Conservation (phyloP, 2,797 vertebrate species). For the Mormyrops boulengeri region DNA sequence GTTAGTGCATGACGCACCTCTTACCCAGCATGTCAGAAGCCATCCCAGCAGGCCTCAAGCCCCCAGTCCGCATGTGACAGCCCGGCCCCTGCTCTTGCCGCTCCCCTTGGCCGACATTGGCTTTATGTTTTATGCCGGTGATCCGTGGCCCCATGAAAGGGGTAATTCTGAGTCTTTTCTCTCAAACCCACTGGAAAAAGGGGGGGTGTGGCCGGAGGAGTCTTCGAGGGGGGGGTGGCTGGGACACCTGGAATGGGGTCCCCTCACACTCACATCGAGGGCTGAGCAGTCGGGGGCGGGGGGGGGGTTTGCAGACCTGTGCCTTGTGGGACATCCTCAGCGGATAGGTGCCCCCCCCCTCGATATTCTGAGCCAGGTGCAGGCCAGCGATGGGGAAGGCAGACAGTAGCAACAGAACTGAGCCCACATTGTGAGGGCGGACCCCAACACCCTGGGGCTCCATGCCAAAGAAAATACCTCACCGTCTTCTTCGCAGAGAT, state of each 20-base stretch:
- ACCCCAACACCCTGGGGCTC: not conserved
- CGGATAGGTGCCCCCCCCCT: not conserved
- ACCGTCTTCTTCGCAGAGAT: constrained; percentile 33
- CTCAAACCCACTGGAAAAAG: not conserved
- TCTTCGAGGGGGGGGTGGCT: not conserved
- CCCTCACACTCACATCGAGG: not conserved
- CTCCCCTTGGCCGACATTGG: not conserved
- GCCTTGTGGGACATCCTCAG: not conserved
- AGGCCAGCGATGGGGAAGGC: not conserved
- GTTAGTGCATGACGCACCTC: not conserved
- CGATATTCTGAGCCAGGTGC: not conserved
- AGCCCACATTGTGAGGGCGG: not conserved
- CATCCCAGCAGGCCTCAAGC: not conserved
- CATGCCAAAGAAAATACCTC: not conserved
- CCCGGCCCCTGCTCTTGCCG: not conserved
- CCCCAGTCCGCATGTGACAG: not conserved
- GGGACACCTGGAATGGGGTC: not conserved
- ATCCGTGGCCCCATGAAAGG: not conserved
- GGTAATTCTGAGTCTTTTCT: not conserved
- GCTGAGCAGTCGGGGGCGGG: not conserved
- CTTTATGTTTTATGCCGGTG: not conserved
- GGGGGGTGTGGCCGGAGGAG: not conserved
- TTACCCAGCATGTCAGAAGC: not conserved
- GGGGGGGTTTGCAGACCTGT: not conserved
- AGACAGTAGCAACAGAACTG: not conserved